Conservation (phyloP, 2,888 invertebrate species). For the Cheiracanthium punctorium region DNA sequence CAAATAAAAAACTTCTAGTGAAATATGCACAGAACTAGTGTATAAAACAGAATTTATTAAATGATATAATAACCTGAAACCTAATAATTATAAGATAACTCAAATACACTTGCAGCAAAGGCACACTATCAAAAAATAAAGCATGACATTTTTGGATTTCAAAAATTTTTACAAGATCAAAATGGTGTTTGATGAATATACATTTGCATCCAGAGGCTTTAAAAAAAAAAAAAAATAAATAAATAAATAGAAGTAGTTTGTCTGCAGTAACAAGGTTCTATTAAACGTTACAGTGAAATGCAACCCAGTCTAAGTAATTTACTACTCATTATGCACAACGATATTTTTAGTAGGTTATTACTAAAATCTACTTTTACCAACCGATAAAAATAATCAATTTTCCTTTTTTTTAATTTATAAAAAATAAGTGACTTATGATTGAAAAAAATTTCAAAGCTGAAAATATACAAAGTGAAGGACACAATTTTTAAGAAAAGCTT, state of each 20-base stretch:
- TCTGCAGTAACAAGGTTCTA: not conserved
- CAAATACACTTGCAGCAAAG: not conserved
- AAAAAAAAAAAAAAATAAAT: too few relatives aligned
- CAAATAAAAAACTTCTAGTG: too few relatives aligned
- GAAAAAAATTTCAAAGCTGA: not conserved
- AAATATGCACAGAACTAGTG: too few relatives aligned
- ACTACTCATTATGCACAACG: too few relatives aligned
- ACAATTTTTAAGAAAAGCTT: not conserved
- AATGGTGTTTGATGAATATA: too few relatives aligned
- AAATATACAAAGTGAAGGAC: not conserved
- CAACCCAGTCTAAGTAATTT: too few relatives aligned
- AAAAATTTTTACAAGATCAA: not conserved
- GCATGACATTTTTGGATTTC: not conserved
- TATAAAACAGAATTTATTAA: slow-evolving; percentile 10
- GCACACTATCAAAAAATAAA: slow-evolving; percentile 12
- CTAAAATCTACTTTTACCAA: not conserved
- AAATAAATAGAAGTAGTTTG: not conserved
- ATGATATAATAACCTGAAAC: slow-evolving; percentile 26
- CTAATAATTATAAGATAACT: slow-evolving; percentile 23
- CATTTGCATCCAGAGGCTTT: too few relatives aligned
- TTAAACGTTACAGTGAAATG: not conserved
- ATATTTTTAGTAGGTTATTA: too few relatives aligned
- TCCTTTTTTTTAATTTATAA: not conserved
- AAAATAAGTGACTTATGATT: not conserved
- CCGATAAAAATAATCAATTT: not conserved